These are phyloP conservation scores for Lepidurus apus DNA, from an alignment of 1,140 invertebrate species.

Conservation along the genomic window DNA sequence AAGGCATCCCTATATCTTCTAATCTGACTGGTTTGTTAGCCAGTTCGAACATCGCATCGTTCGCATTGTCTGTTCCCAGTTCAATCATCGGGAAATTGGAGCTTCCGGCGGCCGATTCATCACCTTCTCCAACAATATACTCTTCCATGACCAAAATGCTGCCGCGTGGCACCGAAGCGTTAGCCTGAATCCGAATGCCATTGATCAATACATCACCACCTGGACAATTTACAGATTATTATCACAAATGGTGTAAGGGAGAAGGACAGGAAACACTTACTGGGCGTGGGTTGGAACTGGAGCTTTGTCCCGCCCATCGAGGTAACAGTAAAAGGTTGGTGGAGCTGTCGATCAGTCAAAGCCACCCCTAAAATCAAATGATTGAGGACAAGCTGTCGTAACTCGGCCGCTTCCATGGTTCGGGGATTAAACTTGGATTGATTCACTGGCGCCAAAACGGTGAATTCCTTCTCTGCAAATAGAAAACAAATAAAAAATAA, in stretches of 20 bases:
- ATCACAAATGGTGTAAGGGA: background rate
- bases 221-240: background rate
- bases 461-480: slow-evolving; percentile 53
- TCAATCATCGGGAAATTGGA: slow-evolving; percentile 34
- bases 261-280: background rate
- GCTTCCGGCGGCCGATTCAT: slow-evolving; percentile 25
- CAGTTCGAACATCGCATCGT: slow-evolving; percentile 25
- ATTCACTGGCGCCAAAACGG: slow-evolving; percentile 54
- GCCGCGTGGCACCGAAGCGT: slow-evolving; percentile 46
- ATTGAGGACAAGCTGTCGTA: slow-evolving; percentile 52
- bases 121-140: slow-evolving; percentile 48
- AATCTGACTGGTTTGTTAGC: background rate
- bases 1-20: background rate
- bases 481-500: slow-evolving; percentile 32
- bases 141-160: slow-evolving; percentile 48
- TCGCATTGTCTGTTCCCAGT: slow-evolving; percentile 31
- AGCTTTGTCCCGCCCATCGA: slow-evolving; percentile 49
- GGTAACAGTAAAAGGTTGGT: slow-evolving; percentile 44
- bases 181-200: slow-evolving; percentile 46
- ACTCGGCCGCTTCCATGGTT: slow-evolving; percentile 22
- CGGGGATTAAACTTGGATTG: slow-evolving; percentile 40
- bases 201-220: slow-evolving; percentile 47
- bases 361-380: slow-evolving; percentile 51
- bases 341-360: slow-evolving; percentile 41
- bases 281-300: slow-evolving; percentile 23